These are phyloP conservation scores for Monopterus albus DNA, from an alignment of 2,113 vertebrate genomes.

Conservation along the genomic window DNA sequence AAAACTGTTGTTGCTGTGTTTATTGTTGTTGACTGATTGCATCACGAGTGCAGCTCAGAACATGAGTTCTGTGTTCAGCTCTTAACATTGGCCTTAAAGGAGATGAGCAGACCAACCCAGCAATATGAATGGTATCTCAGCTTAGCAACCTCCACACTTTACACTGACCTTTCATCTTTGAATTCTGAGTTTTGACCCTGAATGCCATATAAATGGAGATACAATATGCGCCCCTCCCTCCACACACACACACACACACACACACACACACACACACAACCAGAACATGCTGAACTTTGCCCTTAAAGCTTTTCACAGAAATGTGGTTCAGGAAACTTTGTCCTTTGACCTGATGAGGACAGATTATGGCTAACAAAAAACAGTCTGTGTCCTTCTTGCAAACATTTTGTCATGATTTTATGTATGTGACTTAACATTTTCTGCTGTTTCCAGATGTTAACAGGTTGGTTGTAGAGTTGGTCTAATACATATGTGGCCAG, in stretches of 20 bases:
- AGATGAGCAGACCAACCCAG: slow-evolving; percentile 41
- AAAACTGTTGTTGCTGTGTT: slow-evolving; percentile 55
- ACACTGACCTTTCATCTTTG: slow-evolving; percentile 79
- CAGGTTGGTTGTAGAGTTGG: slow-evolving; percentile 8
- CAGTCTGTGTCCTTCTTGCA: slow-evolving; percentile 19
- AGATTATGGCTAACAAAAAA: slow-evolving; percentile 50
- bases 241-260: no score
- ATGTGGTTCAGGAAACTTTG: slow-evolving; percentile 72
- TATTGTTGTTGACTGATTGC: slow-evolving; percentile 56
- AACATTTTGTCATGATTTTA: slow-evolving; percentile 45
- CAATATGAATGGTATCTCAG: slow-evolving; percentile 72
- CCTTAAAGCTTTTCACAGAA: slow-evolving; percentile 78
- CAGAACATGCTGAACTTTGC: slow-evolving; percentile 74
- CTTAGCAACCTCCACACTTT: slow-evolving; percentile 76
- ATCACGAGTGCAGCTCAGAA: neutral
- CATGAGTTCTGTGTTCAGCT: neutral
- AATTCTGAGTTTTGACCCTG: slow-evolving; percentile 78
- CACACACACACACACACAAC: no score
- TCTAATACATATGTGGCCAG: neutral
- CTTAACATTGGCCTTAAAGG: slow-evolving; percentile 28
- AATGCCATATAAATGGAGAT: slow-evolving; percentile 83
- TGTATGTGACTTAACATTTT: slow-evolving; percentile 18
- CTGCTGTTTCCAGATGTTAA: slow-evolving; percentile 27
- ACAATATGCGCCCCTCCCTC: slow-evolving; percentile 79
- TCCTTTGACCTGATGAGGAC: slow-evolving; percentile 77